Evolutionary conservation across 2,797 vertebrate genomes (phyloP).

Genomic region (Gambelia wislizenii): DNA sequence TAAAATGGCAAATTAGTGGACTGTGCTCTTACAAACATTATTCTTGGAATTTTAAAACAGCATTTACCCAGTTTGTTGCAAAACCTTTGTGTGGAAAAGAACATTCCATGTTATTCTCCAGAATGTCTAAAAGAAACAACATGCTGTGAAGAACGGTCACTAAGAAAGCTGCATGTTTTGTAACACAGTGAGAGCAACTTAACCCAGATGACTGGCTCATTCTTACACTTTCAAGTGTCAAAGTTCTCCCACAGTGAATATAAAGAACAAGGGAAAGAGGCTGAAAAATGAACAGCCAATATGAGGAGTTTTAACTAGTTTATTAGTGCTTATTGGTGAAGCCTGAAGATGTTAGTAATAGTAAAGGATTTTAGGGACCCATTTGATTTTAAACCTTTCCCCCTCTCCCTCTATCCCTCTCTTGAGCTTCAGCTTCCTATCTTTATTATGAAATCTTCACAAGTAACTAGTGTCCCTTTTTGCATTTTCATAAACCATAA

Average conservation of each 20-base stretch:
- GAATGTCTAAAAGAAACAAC: not conserved
- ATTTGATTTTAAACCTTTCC: not conserved
- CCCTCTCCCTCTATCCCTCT: too few relatives aligned
- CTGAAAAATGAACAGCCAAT: slow-evolving; percentile 3
- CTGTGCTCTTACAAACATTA: not conserved
- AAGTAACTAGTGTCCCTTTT: not conserved
- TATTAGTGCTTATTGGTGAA: not conserved
- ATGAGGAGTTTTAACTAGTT: not conserved
- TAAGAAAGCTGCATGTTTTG: slow-evolving; percentile 1
- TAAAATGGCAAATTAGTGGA: not conserved
- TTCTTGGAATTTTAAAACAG: not conserved
- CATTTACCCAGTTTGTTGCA: not conserved
- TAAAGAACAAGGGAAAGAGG: not conserved
- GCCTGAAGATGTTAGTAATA: not conserved
- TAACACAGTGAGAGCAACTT: not conserved
- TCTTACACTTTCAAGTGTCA: slow-evolving; percentile 32
- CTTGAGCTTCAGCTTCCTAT: not conserved
- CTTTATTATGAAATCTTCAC: too few relatives aligned
- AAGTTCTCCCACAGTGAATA: not conserved
- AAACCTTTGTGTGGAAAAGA: slow-evolving; percentile 9
- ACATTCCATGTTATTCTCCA: not conserved
- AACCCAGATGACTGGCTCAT: not conserved
- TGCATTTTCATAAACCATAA: not conserved
- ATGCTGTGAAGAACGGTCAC: not conserved
- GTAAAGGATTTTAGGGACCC: not conserved